Conservation (phyloP, 2,113 vertebrate species). For the Neotragus moschatus region DNA sequence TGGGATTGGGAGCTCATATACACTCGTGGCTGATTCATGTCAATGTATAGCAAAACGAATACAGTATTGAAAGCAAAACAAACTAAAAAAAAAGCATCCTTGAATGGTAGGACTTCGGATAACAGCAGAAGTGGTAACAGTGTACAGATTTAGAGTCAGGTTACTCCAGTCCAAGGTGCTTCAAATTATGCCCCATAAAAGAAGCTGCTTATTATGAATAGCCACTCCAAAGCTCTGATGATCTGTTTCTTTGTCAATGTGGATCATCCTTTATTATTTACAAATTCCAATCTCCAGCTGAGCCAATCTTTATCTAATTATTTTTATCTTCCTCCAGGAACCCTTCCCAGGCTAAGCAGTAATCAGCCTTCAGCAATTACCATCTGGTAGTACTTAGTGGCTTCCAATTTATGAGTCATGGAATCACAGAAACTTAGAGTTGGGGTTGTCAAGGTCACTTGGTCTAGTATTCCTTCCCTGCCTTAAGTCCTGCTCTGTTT, state of each 20-base stretch:
- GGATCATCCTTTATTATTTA: not conserved
- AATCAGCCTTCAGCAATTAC: not conserved
- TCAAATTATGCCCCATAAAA: not conserved
- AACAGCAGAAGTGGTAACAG: not conserved
- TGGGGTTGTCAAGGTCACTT: not conserved
- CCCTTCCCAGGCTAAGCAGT: not conserved
- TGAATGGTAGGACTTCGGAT: not conserved
- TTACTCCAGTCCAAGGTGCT: not conserved
- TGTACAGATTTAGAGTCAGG: not conserved
- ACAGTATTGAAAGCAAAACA: too few species aligned
- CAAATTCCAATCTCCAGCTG: not conserved
- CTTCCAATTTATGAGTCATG: not conserved
- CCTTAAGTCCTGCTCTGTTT: not conserved
- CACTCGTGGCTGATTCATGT: too few species aligned
- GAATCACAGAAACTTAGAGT: not conserved
- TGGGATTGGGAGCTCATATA: too few species aligned
- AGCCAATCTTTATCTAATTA: slow-evolving; percentile 15
- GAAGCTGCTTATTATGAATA: not conserved
- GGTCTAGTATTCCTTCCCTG: not conserved
- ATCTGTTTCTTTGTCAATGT: slow-evolving; percentile 13
- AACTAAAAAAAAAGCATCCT: not conserved
- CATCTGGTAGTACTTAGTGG: slow-evolving; percentile 23
- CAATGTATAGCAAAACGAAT: too few species aligned
- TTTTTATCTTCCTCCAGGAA: slow-evolving; percentile 22
- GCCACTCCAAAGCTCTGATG: not conserved